Conservation (phyloP, 1,140 invertebrate genomes). For the Episyrphus balteatus region DNA sequence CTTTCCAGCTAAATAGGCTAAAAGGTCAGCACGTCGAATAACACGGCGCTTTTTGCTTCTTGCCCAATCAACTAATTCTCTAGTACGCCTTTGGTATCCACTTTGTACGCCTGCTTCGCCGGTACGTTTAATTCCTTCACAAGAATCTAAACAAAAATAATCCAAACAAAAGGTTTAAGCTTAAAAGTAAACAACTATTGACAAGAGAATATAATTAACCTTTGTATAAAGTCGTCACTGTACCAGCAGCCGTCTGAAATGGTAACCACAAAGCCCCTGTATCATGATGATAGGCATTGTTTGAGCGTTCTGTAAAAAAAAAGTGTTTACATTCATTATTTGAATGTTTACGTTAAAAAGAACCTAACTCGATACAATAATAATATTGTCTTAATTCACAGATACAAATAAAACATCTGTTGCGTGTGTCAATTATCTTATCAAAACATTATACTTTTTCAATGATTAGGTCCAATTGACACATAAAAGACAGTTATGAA, state of each 20-base stretch:
- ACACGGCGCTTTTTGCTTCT: constrained; percentile 55
- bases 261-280: constrained; percentile 62
- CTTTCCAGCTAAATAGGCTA: constrained; percentile 68
- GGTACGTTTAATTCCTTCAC: constrained; percentile 56
- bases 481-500: too few species aligned
- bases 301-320: constrained; percentile 21
- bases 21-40: constrained; percentile 63
- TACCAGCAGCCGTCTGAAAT: constrained; percentile 71
- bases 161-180: background rate
- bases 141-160: constrained; percentile 47
- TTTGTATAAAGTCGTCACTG: constrained; percentile 70
- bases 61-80: constrained; percentile 68
- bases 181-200: background rate
- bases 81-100: constrained; percentile 61
- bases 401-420: too few species aligned
- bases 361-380: too few species aligned
- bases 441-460: too few species aligned
- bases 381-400: too few species aligned
- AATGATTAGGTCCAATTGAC: too few species aligned
- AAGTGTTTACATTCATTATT: too few species aligned
- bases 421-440: too few species aligned
- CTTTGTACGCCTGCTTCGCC: constrained; percentile 59
- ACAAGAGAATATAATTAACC: constrained; percentile 42
- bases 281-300: constrained; percentile 36
- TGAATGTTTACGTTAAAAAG: too few species aligned